Base-by-base conservation (phyloP, 1,140 invertebrate genomes). In the Drosophila insularis region DNA sequence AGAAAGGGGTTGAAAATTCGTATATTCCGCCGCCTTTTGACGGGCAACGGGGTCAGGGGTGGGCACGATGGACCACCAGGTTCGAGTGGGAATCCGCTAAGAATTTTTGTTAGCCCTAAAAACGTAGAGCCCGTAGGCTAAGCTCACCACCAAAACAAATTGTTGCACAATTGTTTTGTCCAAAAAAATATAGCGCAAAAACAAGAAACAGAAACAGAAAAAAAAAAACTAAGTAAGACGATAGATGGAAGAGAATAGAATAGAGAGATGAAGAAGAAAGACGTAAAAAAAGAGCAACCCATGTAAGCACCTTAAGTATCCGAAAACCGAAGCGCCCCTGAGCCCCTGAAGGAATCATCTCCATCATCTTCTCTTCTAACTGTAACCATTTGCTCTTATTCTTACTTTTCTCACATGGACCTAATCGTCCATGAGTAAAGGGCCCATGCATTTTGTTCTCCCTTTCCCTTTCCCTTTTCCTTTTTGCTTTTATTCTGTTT, bases 261-360 rank as follows among this genome's bases (percentile, higher is more conserved):
- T 35, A 35, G 32, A 59, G 53, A 39, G 19, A 46, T 17, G 2
- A 6, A n/a, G 13, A 5, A 43, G n/a, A 54, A 13, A 54, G 2
- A 27, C 0, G 10, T 32, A 46, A 72, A 61, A 76, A 81, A 71
- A 75, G 84, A 84, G 79, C 82, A 86, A 78, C 85, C 84, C 84
- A 58, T 87, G 84, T 89, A 89, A 89, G 84, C 80, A 89, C 84
- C 84, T 89, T 89, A 89, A 89, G 84, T 86, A 80, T 74, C 61
- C 59, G 65, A 67, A 55, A 58, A 70, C 73, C 19, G 43, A 71
- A 78, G 69, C 69, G 68, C 76, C 68, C 68, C 69, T 78, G 13
- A 67, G 35, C 55, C 65, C 61, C 66, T 7, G 17, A 10, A 21
- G 27, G 27, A 27, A 8, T 21, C 43, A 21, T 37, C 11, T 11